Base-by-base conservation (phyloP, 1,140 invertebrate genomes). In the Leptestheria dahalacensis region DNA sequence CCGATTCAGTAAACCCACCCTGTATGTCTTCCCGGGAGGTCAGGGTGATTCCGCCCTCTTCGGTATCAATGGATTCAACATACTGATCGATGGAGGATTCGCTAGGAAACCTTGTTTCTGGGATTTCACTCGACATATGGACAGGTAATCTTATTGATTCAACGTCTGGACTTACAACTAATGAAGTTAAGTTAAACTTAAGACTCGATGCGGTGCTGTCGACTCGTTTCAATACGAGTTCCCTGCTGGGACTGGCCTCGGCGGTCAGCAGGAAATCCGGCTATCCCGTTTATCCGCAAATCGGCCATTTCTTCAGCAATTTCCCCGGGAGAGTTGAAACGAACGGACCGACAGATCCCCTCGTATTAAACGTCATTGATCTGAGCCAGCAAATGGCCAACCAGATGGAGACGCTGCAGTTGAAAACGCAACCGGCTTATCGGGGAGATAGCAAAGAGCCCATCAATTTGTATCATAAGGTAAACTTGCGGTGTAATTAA, bases 51-150 rank as follows among this genome's bases (percentile, higher is more conserved):
- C 93, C 9, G 90, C 92, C 3, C 80, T 97, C 20, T 97, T 98
- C 71, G 93, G 92, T 26, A 92, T 97, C 66, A 96, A 92, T 70
- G 93, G 93, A 11, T 98, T 97, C 70, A 97, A 96, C 68, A 93
- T 97, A 86, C 78, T 98, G 6, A 81, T 97, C 10, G 92, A 97
- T 73, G 93, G 92, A 61, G 94, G 94, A 1, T 96, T 91, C 71
- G 88, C 86, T 52, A 80, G 90, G 60, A 93, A 91, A 69, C 84
- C 91, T 0, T 96, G 91, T 69, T 97, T 96, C 74, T 98, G 94
- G 94, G 90, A 96, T 70, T 97, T 97, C 71, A 86, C 88, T 0
- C 78, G 92, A 21, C 93, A 97, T 72, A 73, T 98, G 57, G 92
- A 98, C 72, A 65, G 61, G 61, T 62, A n/a, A 59, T 25, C 4